A percentile compares a stretch with the other conserved stretches of the same genome.
Conservation (phyloP, 1,140 invertebrate species). For the Ceratosolen fusciceps region DNA sequence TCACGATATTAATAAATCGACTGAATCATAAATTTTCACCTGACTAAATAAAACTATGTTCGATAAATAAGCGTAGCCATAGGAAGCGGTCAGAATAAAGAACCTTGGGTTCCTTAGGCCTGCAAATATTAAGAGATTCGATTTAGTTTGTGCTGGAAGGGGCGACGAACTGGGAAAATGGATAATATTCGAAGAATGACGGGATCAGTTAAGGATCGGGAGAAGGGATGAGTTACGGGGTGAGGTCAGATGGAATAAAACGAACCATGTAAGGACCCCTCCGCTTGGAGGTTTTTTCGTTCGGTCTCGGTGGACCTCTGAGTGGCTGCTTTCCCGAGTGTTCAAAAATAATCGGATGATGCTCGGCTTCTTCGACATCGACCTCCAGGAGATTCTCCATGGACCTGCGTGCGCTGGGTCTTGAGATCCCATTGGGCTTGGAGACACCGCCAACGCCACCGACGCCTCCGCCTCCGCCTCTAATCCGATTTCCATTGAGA, state of each 20-base stretch:
- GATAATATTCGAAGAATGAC: no score
- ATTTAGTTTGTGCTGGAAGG: no score
- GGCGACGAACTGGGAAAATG: no score
- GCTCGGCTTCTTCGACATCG: constrained; percentile 61
- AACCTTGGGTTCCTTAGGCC: no score
- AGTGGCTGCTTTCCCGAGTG: constrained; percentile 49
- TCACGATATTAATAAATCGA: no score
- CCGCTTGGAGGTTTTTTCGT: constrained; percentile 59
- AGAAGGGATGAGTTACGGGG: background rate
- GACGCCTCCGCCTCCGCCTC: constrained; percentile 34
- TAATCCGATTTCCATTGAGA: constrained; percentile 73
- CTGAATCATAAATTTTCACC: no score
- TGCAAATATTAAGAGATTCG: no score
- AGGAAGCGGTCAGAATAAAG: no score
- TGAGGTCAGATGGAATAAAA: constrained; percentile 36
- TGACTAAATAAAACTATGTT: no score
- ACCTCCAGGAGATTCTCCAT: constrained; percentile 79
- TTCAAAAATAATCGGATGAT: background rate
- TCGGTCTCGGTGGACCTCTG: constrained; percentile 50
- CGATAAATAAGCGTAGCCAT: no score
- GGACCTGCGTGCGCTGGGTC: constrained; percentile 72
- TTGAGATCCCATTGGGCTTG: constrained; percentile 51
- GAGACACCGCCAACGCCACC: constrained; percentile 61
- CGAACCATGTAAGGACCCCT: constrained; percentile 69
- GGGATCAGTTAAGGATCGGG: no score